Evolutionary conservation across 2,888 invertebrate genomes (phyloP).

Genomic region (Stenurella melanura): DNA sequence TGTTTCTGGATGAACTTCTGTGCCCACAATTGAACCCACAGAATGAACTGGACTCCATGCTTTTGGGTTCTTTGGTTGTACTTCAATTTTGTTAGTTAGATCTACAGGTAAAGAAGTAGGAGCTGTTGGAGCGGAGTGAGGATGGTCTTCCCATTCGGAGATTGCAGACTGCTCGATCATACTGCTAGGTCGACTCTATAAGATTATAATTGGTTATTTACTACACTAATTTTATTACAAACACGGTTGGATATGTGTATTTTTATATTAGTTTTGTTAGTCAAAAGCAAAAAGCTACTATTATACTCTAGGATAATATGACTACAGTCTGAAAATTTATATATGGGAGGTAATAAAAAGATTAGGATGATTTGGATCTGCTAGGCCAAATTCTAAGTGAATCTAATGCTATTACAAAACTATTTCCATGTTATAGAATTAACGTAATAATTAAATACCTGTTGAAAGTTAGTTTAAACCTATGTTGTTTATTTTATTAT

Average conservation of each 20-base stretch:
- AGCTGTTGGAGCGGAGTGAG: slow-evolving; percentile 82
- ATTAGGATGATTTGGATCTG: background rate
- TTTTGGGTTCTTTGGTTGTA: slow-evolving; percentile 85
- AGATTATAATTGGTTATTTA: background rate
- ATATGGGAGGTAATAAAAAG: background rate
- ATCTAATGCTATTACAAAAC: no score
- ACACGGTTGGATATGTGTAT: background rate
- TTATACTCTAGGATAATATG: background rate
- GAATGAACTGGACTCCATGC: slow-evolving; percentile 93
- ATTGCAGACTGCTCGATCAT: slow-evolving; percentile 77
- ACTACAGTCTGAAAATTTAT: background rate
- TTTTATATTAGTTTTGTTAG: background rate
- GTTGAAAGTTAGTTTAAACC: no score
- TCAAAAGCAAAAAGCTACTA: background rate
- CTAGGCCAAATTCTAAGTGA: background rate
- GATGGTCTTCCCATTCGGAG: slow-evolving; percentile 82
- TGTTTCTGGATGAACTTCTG: slow-evolving; percentile 90
- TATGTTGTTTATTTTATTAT: no score
- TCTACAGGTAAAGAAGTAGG: slow-evolving; percentile 80
- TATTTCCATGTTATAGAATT: no score
- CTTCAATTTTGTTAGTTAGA: slow-evolving; percentile 81
- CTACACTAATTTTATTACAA: background rate
- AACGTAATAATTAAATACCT: no score
- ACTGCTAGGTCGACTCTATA: slow-evolving; percentile 74
- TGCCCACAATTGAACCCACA: slow-evolving; percentile 88